These are phyloP conservation scores for Elephas maximus DNA, from an alignment of 2,113 vertebrate species.

Conservation along the genomic window DNA sequence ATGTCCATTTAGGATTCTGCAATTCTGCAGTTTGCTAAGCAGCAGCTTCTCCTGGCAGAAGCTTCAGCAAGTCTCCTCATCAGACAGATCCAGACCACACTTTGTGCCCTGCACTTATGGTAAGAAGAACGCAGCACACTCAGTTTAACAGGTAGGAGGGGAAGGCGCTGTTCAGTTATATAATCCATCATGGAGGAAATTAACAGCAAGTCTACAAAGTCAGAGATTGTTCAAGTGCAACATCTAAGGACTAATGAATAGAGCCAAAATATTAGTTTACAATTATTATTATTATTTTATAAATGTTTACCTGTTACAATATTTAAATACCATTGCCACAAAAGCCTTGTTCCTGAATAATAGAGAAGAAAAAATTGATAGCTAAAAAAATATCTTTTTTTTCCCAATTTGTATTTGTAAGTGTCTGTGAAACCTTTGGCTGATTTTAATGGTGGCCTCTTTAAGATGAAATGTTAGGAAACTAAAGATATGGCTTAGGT, in stretches of 20 bases:
- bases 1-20: conserved; percentile 57
- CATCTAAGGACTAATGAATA: neutral
- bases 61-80: neutral
- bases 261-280: neutral
- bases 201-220: neutral
- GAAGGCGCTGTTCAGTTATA: neutral
- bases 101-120: neutral
- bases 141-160: conserved; percentile 59
- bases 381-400: neutral
- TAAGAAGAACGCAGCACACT: neutral
- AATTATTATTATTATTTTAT: neutral
- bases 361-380: neutral
- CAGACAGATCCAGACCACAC: neutral
- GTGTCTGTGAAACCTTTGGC: conserved; percentile 46
- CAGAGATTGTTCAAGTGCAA: neutral
- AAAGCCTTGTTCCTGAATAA: conserved; percentile 34
- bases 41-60: neutral
- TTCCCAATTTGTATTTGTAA: neutral
- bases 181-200: neutral
- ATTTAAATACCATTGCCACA: neutral
- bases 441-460: conserved; percentile 64
- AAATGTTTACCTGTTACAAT: neutral
- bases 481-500: conserved; percentile 55
- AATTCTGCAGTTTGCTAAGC: conserved; percentile 21
- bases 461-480: conserved; percentile 56